Percentiles rank a stretch among this genome's conserved stretches.
Conservation (phyloP, 2,797 vertebrate genomes). For the Perodicticus potto region DNA sequence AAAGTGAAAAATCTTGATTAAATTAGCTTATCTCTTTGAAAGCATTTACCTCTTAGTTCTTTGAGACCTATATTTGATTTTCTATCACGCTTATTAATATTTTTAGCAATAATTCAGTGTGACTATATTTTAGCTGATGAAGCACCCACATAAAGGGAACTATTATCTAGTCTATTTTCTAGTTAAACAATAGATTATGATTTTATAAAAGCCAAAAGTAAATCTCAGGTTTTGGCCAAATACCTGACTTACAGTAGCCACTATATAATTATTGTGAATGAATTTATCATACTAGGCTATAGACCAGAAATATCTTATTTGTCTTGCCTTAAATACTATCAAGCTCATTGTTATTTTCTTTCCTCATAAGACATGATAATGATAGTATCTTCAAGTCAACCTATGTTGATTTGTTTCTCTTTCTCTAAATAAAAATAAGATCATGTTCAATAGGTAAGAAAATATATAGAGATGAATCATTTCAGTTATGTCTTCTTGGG, state of each 20-base stretch:
- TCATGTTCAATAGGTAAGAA: constrained; percentile 15
- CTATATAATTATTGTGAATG: constrained; percentile 17
- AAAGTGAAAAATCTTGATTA: constrained; percentile 73
- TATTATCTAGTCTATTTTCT: constrained; percentile 4
- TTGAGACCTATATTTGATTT: constrained; percentile 57
- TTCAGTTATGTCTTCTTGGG: constrained; percentile 20
- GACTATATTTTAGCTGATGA: constrained; percentile 22
- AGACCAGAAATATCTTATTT: neutral
- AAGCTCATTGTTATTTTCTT: constrained; percentile 10
- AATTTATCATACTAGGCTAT: neutral
- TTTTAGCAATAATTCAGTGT: constrained; percentile 18
- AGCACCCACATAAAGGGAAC: neutral
- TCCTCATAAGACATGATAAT: neutral
- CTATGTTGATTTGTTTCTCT: constrained; percentile 15
- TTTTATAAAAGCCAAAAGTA: neutral
- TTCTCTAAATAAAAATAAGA: constrained; percentile 44
- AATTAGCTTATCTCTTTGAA: constrained; percentile 71
- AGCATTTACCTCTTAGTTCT: constrained; percentile 61
- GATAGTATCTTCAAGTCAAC: neutral
- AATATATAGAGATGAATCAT: neutral
- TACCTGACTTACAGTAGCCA: neutral
- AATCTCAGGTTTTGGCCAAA: constrained; percentile 18
- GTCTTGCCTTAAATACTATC: neutral
- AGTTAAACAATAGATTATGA: neutral
- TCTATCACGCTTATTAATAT: constrained; percentile 34